Evolutionary conservation across 2,113 vertebrate genomes (phyloP).

Genomic region (Piliocolobus tephrosceles): DNA sequence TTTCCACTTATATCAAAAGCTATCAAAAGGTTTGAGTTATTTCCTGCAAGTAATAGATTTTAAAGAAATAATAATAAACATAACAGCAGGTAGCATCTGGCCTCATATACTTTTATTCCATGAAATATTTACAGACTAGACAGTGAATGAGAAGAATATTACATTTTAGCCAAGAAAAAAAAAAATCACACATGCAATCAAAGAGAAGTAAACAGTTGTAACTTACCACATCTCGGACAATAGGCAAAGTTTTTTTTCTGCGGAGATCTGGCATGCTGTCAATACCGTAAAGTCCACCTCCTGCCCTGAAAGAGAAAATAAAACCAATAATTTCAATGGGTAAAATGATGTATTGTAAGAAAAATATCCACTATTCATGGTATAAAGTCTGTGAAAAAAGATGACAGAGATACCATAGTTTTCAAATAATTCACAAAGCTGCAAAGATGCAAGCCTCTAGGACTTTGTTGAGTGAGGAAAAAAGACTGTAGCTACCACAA

Average conservation of each 20-base stretch:
- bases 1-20: conserved; percentile 31
- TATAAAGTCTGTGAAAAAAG: neutral
- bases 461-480: neutral
- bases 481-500: neutral
- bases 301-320: conserved; percentile 84
- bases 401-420: neutral
- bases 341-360: neutral
- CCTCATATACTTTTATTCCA: neutral
- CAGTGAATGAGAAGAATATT: neutral
- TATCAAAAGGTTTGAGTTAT: conserved; percentile 4
- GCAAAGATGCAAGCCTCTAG: neutral
- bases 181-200: neutral
- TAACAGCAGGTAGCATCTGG: conserved; percentile 5
- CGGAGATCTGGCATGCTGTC: conserved; percentile 99
- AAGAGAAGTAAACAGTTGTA: neutral
- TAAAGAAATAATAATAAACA: conserved; percentile 12
- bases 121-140: neutral
- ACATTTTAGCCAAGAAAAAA: neutral
- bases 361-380: neutral
- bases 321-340: neutral
- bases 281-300: conserved; percentile 95
- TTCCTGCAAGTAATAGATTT: neutral
- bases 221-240: conserved; percentile 98
- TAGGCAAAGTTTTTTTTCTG: conserved; percentile 95
- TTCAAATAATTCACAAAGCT: neutral